A percentile compares a stretch with the other conserved stretches of the same genome.
Evolutionary conservation across 2,888 invertebrate genomes (phyloP).

Genomic region (Diaperis boleti): DNA sequence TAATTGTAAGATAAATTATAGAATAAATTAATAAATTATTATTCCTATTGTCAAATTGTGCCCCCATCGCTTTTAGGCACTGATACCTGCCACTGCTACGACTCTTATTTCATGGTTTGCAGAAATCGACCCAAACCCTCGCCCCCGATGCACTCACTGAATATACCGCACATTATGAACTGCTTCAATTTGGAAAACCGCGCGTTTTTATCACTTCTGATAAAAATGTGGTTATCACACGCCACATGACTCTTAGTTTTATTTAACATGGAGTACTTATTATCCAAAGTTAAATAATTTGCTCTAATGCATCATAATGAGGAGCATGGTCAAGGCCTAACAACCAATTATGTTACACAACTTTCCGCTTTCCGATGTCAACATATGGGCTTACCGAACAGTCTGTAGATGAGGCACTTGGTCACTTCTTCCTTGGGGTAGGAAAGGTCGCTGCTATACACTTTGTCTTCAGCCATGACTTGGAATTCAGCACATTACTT

Average conservation of each 20-base stretch:
- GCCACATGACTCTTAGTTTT: too few relatives aligned
- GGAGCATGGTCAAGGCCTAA: constrained; percentile 31
- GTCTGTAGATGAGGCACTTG: constrained; percentile 63
- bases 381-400: constrained; percentile 59
- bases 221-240: background rate
- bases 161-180: constrained; percentile 21
- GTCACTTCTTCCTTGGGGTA: constrained; percentile 62
- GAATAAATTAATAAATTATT: too few relatives aligned
- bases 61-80: too few relatives aligned
- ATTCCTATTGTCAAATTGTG: too few relatives aligned
- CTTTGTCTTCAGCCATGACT: constrained; percentile 52
- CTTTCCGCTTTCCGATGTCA: too few relatives aligned
- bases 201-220: background rate
- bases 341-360: constrained; percentile 13
- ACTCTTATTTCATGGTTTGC: too few relatives aligned
- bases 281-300: constrained; percentile 5
- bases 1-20: too few relatives aligned
- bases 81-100: too few relatives aligned
- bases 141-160: constrained; percentile 3
- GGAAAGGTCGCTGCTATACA: constrained; percentile 62
- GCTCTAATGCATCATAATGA: constrained; percentile 1
- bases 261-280: too few relatives aligned
- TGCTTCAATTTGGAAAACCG: too few relatives aligned
- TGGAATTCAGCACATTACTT: constrained; percentile 9
- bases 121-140: too few relatives aligned